A percentile compares a stretch with the other conserved stretches of the same genome.
Evolutionary conservation across 2,888 invertebrate genomes (phyloP).

Genomic region (Lymantria monacha): DNA sequence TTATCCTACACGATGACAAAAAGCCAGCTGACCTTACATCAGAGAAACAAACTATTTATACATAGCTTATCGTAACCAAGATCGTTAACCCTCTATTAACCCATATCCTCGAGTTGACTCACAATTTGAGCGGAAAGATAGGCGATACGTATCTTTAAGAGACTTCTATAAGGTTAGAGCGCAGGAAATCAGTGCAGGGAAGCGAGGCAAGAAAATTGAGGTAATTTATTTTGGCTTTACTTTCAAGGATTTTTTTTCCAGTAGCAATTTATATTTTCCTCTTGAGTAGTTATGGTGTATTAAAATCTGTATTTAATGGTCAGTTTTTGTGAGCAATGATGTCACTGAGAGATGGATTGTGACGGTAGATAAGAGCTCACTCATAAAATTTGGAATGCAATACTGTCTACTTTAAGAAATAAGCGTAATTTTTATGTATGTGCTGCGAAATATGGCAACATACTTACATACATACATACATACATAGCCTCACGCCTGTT

Average conservation of each 20-base stretch:
- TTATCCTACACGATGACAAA: neutral
- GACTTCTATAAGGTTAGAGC: slow-evolving; percentile 10
- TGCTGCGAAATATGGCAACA: too few relatives aligned
- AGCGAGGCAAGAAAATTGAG: slow-evolving; percentile 8
- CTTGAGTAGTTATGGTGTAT: neutral
- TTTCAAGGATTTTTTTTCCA: neutral
- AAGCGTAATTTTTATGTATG: too few relatives aligned
- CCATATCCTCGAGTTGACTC: slow-evolving; percentile 21
- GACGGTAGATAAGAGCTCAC: too few relatives aligned
- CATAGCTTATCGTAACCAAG: slow-evolving; percentile 15
- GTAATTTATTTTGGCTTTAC: slow-evolving; percentile 9
- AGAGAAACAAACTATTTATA: slow-evolving; percentile 19
- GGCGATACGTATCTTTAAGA: slow-evolving; percentile 20
- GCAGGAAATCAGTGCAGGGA: slow-evolving; percentile 13
- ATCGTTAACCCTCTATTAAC: slow-evolving; percentile 19
- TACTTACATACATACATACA: too few relatives aligned
- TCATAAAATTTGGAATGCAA: too few relatives aligned
- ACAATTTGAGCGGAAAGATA: slow-evolving; percentile 24
- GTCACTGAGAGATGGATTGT: too few relatives aligned
- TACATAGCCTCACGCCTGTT: too few relatives aligned
- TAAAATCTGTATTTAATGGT: too few relatives aligned
- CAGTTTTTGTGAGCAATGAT: neutral
- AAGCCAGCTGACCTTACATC: slow-evolving; percentile 1
- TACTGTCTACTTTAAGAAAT: too few relatives aligned
- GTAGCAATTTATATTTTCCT: neutral